Evolutionary conservation across 2,888 invertebrate species (phyloP), one percentile per base, ranked within the genome.

Genomic region (Cephus runcator): DNA sequence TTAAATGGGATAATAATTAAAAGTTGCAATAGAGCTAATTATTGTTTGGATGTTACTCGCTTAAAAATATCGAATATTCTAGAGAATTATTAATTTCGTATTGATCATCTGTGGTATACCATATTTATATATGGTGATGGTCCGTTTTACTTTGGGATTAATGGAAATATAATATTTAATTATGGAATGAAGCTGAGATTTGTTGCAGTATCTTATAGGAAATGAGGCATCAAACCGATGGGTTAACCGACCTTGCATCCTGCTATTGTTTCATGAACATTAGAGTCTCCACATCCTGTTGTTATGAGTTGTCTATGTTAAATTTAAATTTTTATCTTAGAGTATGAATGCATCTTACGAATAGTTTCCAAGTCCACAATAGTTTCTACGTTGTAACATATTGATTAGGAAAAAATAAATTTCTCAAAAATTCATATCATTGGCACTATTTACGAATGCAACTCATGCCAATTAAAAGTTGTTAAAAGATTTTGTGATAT

Each of bases 161-260:
- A 23, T 56, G 56, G 1, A 9, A 71, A 31, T 34, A 34, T 30
- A 71, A 71, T 31, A 2, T 33, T 34, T 33, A 71, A 71, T 71
- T 31, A 30, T 30, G 3, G 23, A 23, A 74, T n/a, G n/a, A 12
- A n/a, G 30, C 11, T 35, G 74, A 15, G 23, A 34, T n/a, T 74
- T 23, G 23, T 9, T 23, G 1, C 23, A 56, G 74, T 35, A 23
- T n/a, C 23, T 35, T 34, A 34, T 35, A 35, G 34, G n/a, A 74
- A 74, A 35, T 74, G 74, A 74, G 34, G 23, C 74, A 35, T 74
- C 15, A 74, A 74, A 74, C 34, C 34, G n/a, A n/a, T 34, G 35
- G 34, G 35, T 31, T 30, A 74, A n/a, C 23, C 74, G 35, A 74
- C 74, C 74, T 74, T 34, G 23, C 36, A 74, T 74, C 74, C 74